Base-by-base conservation (phyloP, 1,140 invertebrate genomes). In the Tetramorium simillimum region DNA sequence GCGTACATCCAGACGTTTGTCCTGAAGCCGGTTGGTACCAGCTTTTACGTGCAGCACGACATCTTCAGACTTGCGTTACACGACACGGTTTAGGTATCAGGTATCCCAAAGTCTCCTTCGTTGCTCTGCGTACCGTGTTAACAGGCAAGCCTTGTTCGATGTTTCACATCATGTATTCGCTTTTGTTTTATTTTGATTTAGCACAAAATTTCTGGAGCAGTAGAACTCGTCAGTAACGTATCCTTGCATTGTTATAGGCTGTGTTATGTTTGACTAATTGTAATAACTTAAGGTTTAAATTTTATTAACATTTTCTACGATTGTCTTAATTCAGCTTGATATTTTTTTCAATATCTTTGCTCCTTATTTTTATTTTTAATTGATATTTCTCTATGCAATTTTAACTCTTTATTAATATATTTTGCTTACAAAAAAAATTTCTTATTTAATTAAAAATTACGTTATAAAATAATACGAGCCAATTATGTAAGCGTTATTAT, bases 1-100 rank as follows among this genome's bases (percentile, higher is more conserved):
- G 97, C 97, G 90, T 99, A 98, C 96, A 97, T 97, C 93, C 98
- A 99, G 96, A 98, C 97, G 90, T 99, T 99, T 97, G 97, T 99
- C 86, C 96, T 99, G 95, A 98, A 98, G 96, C 97, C 97, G 89
- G 96, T 98, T 92, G 97, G 96, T 94, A 97, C 96, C 92, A 97
- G 97, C 94, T 99, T 98, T 96, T 98, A 98, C 96, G 97, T 98
- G 92, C 97, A 98, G 96, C 98, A 99, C 95, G 98, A 99, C 95
- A 97, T 98, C 93, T 99, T 99, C 96, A 96, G 98, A 95, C 96
- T 99, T 92, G 97, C 97, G 89, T 96, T 98, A 91, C 98, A 98
- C 95, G 96, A 98, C 95, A 96, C 96, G 76, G 93, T 96, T 93
- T 96, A 96, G 90, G 91, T 91, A 86, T 90, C 92, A 91, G 92